Base-by-base conservation (phyloP, 2,113 vertebrate species). In the Pipa parva region DNA sequence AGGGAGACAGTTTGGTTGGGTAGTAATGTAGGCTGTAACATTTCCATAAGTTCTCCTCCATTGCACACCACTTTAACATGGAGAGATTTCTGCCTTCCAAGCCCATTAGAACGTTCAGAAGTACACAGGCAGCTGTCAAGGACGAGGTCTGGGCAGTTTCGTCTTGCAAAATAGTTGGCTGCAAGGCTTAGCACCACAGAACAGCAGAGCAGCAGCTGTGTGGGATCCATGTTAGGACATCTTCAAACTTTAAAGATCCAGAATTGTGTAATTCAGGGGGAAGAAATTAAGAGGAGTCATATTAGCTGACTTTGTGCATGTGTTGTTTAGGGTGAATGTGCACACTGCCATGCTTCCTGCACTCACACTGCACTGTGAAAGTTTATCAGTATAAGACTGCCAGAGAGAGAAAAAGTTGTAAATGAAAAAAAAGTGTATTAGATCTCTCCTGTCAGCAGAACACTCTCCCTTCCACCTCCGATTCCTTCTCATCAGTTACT, bases 51-150 rank as follows among this genome's bases (percentile, higher is more conserved):
- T 61, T 95, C 92, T 22, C 87, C 88, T 56, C 90, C 90, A 59
- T 80, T 88, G 62, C 93, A 93, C 71, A 84, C 78, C 52, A 91
- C 90, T 72, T 88, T 92, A 74, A 93, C 80, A 28, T 89, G 88
- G 63, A 90, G 76, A 13, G 79, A 73, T 26, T 87, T 90, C 62
- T 87, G 90, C 60, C 85, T 74, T 33, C 66, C 56, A 66, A 87
- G 87, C 59, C 89, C 86, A 74, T 91, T 92, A 72, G 86, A 79
- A 68, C 93, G 85, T 80, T 93, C 90, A 7, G 84, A 82, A 1
- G 86, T 75, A 81, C 93, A 95, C 52, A 88, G 89, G 74, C 93
- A 95, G 80, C 87, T 85, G 84, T 92, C 93, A 75, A 91, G 82
- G 66, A 88, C 79, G 64, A 94, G 84, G 63, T 93, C 91, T 42